These are phyloP conservation scores for Cancer borealis DNA, from an alignment of 2,888 invertebrate genomes.

Conservation along the genomic window DNA sequence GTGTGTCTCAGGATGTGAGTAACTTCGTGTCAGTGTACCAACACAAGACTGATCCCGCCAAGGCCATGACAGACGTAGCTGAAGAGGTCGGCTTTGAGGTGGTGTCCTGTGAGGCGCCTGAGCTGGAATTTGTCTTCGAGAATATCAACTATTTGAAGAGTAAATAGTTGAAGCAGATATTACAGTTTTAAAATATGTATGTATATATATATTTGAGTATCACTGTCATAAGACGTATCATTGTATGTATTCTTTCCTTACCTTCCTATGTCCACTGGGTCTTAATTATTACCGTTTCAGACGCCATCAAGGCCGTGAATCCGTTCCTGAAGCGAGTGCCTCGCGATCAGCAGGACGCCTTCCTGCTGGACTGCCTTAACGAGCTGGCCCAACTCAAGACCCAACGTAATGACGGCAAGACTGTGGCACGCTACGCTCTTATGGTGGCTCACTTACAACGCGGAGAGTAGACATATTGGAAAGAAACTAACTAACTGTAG, in stretches of 20 bases:
- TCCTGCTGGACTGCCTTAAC: constrained; percentile 84
- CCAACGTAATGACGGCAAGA: constrained; percentile 80
- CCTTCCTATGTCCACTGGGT: background rate
- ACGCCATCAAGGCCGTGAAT: constrained; percentile 86
- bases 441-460: constrained; percentile 81
- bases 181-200: background rate
- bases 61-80: constrained; percentile 83
- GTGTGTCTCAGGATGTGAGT: constrained; percentile 82
- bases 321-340: constrained; percentile 86
- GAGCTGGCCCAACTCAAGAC: constrained; percentile 82
- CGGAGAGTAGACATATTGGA: constrained; percentile 23
- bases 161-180: constrained; percentile 78
- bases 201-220: too few relatives aligned
- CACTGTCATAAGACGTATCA: background rate
- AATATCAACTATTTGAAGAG: constrained; percentile 82
- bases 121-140: constrained; percentile 83
- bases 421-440: constrained; percentile 82
- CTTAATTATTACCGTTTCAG: constrained; percentile 80
- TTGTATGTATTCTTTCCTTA: background rate
- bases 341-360: constrained; percentile 83
- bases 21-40: constrained; percentile 87
- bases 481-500: too few relatives aligned
- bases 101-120: constrained; percentile 83
- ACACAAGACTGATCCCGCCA: constrained; percentile 83
- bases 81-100: constrained; percentile 84